phyloP scores from a whole-genome alignment of 2,113 vertebrate genomes.

The Corythornis madagascariensis region DNA sequence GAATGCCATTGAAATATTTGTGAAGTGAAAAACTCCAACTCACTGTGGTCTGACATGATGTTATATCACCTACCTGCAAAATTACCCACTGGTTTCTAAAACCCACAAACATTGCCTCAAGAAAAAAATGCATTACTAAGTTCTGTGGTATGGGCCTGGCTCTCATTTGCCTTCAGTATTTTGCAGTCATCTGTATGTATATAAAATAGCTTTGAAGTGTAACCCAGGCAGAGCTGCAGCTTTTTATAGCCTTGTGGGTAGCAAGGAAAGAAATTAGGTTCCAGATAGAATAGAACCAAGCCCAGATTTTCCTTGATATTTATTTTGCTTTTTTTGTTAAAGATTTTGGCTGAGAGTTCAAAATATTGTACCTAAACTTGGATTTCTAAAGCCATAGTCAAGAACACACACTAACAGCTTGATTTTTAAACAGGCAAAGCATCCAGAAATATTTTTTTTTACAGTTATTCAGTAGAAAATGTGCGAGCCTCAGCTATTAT shows the following conservation, averaged over 20 bases:
- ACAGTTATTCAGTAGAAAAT: neutral
- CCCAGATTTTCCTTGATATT: neutral
- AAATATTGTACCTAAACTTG: neutral
- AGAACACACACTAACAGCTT: neutral
- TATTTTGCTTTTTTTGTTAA: neutral
- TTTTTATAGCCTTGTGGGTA: neutral
- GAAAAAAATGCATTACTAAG: neutral
- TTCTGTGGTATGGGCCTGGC: neutral
- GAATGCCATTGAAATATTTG: constrained; percentile 7
- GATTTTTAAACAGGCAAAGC: neutral
- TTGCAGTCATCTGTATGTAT: neutral
- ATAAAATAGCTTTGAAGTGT: neutral
- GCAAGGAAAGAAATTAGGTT: neutral
- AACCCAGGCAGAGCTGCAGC: neutral
- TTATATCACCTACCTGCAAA: constrained; percentile 8
- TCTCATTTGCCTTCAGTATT: neutral
- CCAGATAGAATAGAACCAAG: neutral
- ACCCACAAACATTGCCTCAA: neutral
- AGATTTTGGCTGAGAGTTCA: neutral
- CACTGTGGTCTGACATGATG: neutral
- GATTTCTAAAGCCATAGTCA: neutral
- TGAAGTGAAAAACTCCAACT: constrained; percentile 3
- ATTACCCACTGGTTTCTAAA: constrained; percentile 10
- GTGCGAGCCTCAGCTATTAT: neutral
- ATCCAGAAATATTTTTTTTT: neutral